Percentiles rank a stretch among this genome's conserved stretches.
These are phyloP conservation scores for Otis tarda DNA, from an alignment of 2,113 vertebrate genomes.

Conservation along the genomic window DNA sequence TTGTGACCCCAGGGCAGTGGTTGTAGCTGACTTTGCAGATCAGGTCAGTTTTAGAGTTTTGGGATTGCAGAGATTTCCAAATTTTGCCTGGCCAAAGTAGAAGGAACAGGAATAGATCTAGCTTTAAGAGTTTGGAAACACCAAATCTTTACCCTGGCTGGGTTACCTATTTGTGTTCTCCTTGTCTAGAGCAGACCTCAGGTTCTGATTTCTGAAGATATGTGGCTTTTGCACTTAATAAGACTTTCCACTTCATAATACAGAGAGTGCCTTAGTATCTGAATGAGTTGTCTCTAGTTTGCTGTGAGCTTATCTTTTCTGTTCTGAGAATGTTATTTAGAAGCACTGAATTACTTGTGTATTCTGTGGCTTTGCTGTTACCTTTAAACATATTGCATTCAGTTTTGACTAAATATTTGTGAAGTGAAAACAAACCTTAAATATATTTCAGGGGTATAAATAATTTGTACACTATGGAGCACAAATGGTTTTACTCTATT, in stretches of 20 bases:
- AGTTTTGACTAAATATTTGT: neutral
- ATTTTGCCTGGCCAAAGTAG: neutral
- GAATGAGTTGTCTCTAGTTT: neutral
- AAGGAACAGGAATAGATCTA: neutral
- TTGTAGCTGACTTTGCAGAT: neutral
- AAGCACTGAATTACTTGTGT: neutral
- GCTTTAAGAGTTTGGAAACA: neutral
- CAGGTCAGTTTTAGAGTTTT: neutral
- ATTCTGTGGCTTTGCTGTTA: neutral
- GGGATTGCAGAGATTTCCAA: neutral
- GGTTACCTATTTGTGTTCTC: neutral
- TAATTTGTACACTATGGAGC: neutral
- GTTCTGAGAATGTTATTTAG: neutral
- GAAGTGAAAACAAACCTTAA: neutral
- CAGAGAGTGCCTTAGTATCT: neutral
- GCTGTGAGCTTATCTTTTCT: neutral
- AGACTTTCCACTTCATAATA: neutral
- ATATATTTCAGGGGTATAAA: neutral
- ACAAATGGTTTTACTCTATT: neutral
- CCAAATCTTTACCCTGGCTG: neutral
- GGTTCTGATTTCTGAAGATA: neutral
- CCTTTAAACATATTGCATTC: neutral
- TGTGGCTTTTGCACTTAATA: neutral
- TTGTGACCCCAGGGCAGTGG: neutral
- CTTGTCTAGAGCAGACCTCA: neutral